Evolutionary conservation across 2,888 invertebrate species (phyloP).

Genomic region (Ischnus inquisitorius): DNA sequence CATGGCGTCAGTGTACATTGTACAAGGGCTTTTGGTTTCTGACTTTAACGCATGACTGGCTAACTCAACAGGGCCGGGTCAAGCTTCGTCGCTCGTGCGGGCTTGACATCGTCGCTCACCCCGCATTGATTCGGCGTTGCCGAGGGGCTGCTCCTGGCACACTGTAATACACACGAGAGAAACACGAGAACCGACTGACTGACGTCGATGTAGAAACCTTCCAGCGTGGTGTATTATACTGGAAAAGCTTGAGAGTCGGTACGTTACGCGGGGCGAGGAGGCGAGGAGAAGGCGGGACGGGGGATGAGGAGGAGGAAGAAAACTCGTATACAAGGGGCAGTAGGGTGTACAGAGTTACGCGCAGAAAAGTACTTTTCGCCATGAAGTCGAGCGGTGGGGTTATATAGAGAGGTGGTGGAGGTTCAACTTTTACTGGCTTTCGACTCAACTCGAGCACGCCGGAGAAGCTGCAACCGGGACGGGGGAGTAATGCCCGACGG

Average conservation of each 20-base stretch:
- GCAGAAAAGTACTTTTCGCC: slow-evolving; percentile 45
- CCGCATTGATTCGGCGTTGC: slow-evolving; percentile 57
- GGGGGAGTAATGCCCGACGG: slow-evolving; percentile 16
- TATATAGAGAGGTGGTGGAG: slow-evolving; percentile 20
- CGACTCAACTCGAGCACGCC: slow-evolving; percentile 28
- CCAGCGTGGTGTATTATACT: slow-evolving; percentile 12
- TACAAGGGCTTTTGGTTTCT: slow-evolving; percentile 47
- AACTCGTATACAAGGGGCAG: slow-evolving; percentile 23
- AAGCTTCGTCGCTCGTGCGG: slow-evolving; percentile 55
- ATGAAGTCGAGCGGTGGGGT: slow-evolving; percentile 1
- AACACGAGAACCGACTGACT: slow-evolving; percentile 27
- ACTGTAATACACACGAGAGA: slow-evolving; percentile 36
- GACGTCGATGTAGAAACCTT: slow-evolving; percentile 19
- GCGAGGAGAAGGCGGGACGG: not conserved
- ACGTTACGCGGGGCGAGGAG: not conserved
- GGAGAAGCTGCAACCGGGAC: not conserved
- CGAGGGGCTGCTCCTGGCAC: slow-evolving; percentile 23
- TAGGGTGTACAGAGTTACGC: slow-evolving; percentile 33
- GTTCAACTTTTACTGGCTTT: slow-evolving; percentile 46
- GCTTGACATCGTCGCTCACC: slow-evolving; percentile 47
- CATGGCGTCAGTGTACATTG: slow-evolving; percentile 42
- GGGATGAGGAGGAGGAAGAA: not conserved
- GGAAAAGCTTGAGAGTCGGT: slow-evolving; percentile 18
- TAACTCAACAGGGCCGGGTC: slow-evolving; percentile 56
- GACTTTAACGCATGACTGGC: slow-evolving; percentile 59